phyloP scores from a whole-genome alignment of 2,888 invertebrate genomes.

The Hirtodrosophila duncani region DNA sequence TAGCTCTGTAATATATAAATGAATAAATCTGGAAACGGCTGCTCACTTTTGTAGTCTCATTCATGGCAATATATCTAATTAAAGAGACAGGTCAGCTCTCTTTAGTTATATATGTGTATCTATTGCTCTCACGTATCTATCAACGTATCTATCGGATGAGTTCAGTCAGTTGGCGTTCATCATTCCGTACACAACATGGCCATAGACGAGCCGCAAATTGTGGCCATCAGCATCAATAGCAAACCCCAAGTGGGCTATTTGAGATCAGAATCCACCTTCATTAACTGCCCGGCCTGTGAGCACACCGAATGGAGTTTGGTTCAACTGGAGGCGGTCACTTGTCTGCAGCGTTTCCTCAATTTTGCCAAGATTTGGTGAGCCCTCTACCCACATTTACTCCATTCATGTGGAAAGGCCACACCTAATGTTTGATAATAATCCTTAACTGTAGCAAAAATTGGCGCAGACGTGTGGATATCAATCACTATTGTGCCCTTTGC shows the following conservation, averaged over 20 bases:
- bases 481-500: conserved; percentile 75
- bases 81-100: too few species aligned
- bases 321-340: conserved; percentile 67
- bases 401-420: too few species aligned
- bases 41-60: too few species aligned
- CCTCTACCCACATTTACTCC: accelerated
- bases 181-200: conserved; percentile 43
- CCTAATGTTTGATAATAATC: too few species aligned
- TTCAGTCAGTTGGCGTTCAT: conserved; percentile 32
- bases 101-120: conserved; percentile 2
- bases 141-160: conserved; percentile 12
- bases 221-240: conserved; percentile 41
- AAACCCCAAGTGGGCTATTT: conserved; percentile 65
- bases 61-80: too few species aligned
- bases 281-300: conserved; percentile 73
- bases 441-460: conserved; percentile 57
- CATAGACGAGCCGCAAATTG: conserved; percentile 47
- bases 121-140: conserved; percentile 2
- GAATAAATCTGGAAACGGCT: too few species aligned
- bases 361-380: conserved; percentile 60
- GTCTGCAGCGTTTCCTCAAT: conserved; percentile 59
- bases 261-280: conserved; percentile 55
- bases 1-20: conserved; percentile 1
- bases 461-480: conserved; percentile 66
- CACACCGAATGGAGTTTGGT: conserved; percentile 64